Base-by-base conservation (phyloP, 1,140 invertebrate genomes). In the Musca domestica region DNA sequence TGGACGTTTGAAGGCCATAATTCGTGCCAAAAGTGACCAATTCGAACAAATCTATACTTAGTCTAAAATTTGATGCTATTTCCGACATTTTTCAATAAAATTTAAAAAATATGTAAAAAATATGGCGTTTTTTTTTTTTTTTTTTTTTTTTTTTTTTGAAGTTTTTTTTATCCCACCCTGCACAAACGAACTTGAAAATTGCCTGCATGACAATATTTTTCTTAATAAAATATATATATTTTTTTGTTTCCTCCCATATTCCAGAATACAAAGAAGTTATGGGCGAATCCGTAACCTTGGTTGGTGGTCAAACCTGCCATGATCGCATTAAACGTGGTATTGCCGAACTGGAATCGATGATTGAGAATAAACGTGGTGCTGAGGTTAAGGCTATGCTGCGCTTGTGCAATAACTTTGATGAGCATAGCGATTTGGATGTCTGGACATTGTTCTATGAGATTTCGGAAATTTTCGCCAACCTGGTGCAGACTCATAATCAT, bases 231-330 rank as follows among this genome's bases (percentile, higher is more conserved):
- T n/a, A n/a, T n/a, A n/a, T n/a, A n/a, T n/a, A n/a, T n/a, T n/a
- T n/a, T n/a, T n/a, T n/a, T 20, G 15, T 30, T 15, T 2, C n/a
- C 20, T 25, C 58, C 17, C 20, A 12, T 41, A n/a, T 41, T 66
- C 14, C 56, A 72, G 80, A 82, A 51, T 82, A 82, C 70, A 81
- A 81, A 61, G 80, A 81, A 69, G 66, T 81, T 15, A 81, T 76
- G n/a, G 78, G 77, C 0, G 69, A 76, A 51, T 80, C 80, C 0
- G 77, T 82, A 10, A 14, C 49, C 1, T 19, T 70, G 17, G 73
- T 81, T 67, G 85, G 85, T 2, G 84, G 84, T 14, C 70, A 82
- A 7, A 73, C 81, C 47, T 86, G 85, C 49, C 81, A 85, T 52
- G 72, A 77, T 0, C 81, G 77, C 1, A 85, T 87, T 58, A 73